Base-by-base conservation (phyloP, 2,113 vertebrate genomes). In the Tupaia tana region DNA sequence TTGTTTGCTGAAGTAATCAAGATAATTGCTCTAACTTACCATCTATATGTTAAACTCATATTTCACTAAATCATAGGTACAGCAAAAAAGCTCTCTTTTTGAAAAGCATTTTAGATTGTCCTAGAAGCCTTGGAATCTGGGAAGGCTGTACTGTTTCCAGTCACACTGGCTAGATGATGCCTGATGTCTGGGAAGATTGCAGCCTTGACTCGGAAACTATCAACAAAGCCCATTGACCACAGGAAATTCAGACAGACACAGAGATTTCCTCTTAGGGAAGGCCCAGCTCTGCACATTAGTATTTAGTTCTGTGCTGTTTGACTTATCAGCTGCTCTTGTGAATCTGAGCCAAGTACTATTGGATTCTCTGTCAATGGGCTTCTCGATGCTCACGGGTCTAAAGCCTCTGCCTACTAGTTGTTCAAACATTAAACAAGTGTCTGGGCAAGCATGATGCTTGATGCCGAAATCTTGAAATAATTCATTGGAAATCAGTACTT, bases 171-270 rank as follows among this genome's bases (percentile, higher is more conserved):
- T 10, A 73, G 43, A 13, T 0, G 11, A 96, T 89, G 79, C 31
- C 77, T 52, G 69, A 1, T 18, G 70, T 80, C 83, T 95, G 74
- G 82, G 29, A 91, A 90, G 64, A 9, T 3, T 69, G 27, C 25
- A 82, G 59, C 31, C 56, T 52, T 89, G 80, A 61, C 93, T 90
- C 34, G 79, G 69, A 75, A 92, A 27, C 74, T 59, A 64, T 70
- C 25, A 71, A 78, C 29, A 85, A 90, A 93, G 69, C 34, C 63
- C 22, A 22, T n/a, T 25, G 54, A 67, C 67, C 25, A 82, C 9
- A 93, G 84, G 64, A 94, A 89, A 93, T 43, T 43, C 69, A 9
- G 64, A 63, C n/a, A 63, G n/a, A 80, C 74, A 77, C 12, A 94
- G 25, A 82, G 59, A 83, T 78, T 66, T 85, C 84, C 80, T 89